Base-by-base conservation (phyloP, 1,140 invertebrate species). In the Aphelinus atriplicis region DNA sequence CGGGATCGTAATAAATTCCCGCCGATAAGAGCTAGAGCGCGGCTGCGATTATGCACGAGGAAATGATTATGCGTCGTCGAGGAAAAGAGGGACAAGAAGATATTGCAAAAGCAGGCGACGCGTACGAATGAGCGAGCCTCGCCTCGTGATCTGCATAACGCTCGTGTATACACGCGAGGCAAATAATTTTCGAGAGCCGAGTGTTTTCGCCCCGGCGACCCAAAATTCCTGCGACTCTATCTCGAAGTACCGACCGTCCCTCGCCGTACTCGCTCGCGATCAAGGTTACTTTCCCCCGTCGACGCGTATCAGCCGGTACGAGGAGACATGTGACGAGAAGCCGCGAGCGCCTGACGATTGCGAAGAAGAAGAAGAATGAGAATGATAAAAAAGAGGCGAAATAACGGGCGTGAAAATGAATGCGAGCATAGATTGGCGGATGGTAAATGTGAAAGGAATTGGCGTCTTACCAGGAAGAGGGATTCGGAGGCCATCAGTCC, bases 401-500 rank as follows among this genome's bases (percentile, higher is more conserved):
- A 6, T 53, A 9, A 53, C 9, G 51, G 26, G 26, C 26, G 26
- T 26, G 26, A 26, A 4, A 9, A 53, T 6, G 51, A 4, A 9
- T 6, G 51, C 51, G 51, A 53, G 9, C 57, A 60, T 4, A 26
- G 26, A 26, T 60, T 60, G 4, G 51, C 51, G 51, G 51, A 53
- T 9, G 26, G 26, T 26, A 26, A 47, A 46, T n/a, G 53, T 65
- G 65, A 55, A 60, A 66, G 45, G 26, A 26, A 26, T 7, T 68
- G 64, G 1, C 68, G 82, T 82, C 87, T 88, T 88, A 88, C 87
- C 87, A 88, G 85, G 85, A 88, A 84, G 85, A 87, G 82, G 75
- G 87, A 85, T 84, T 87, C 86, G 85, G 87, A 88, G 85, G 86
- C 81, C 82, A 87, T 85, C 86, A 88, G 86, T 84, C 86, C 86